Evolutionary conservation across 1,140 invertebrate species (phyloP), one percentile per base, ranked within the genome.

Genomic region (Drosophila pseudoananassae): DNA sequence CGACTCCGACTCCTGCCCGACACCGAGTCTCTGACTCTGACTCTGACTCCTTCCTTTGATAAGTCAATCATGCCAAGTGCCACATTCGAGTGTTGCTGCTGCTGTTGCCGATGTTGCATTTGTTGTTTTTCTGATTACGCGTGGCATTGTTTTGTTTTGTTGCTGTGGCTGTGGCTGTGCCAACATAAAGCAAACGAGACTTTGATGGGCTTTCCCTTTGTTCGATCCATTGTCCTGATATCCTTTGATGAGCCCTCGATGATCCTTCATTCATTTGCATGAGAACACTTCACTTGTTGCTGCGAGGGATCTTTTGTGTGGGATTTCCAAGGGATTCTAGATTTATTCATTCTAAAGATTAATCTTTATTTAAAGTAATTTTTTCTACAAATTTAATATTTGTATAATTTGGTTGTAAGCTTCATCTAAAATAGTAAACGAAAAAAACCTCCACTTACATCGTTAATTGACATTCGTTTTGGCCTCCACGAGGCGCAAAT

Each of bases 11-110:
- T n/a, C n/a, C n/a, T n/a, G n/a, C n/a, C n/a, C n/a, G 20, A 20
- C 20, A 20, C 38, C 12, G 12, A 14, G n/a, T n/a, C 20, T 20
- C 20, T 20, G 20, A 20, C 20, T 20, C 20, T 20, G 43, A 15
- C 76, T 88, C 68, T 10, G 12, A n/a, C 33, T 36, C 33, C 33
- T 36, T 36, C 82, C 87, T 84, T 87, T 87, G 83, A 88, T 88
- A 88, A 88, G 83, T 88, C 83, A 88, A 88, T 88, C 83, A 88
- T 63, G 76, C 78, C 79, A 88, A 87, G 82, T 85, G 82, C 73
- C 82, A 87, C 84, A 85, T 87, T 87, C 82, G 78, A 82, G 82
- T 83, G 71, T 69, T 74, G 82, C 36, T 40, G 36, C n/a, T 45
- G 40, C 14, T 27, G 25, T 27, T 27, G 25, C 25, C 25, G 25